Evolutionary conservation across 2,888 invertebrate genomes (phyloP).

Genomic region (Plebejus melissa): DNA sequence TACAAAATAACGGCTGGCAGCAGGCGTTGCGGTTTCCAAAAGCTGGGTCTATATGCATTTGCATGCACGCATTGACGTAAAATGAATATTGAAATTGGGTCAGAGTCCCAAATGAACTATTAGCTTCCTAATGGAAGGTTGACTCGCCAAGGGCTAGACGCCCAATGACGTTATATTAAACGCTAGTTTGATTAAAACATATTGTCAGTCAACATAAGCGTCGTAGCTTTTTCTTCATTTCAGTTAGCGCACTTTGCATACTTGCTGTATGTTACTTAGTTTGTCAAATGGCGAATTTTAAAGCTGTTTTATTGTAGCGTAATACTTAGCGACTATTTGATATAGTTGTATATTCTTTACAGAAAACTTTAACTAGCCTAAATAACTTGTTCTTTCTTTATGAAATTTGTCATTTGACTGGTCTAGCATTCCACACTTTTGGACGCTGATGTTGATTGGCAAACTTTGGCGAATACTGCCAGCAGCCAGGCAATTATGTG

Average conservation of each 20-base stretch:
- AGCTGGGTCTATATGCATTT: neutral
- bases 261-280: neutral
- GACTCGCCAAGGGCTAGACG: neutral
- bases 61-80: neutral
- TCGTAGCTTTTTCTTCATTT: neutral
- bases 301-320: neutral
- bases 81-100: neutral
- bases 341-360: neutral
- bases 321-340: neutral
- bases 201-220: neutral
- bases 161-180: neutral
- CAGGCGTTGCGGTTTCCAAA: neutral
- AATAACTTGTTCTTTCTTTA: neutral
- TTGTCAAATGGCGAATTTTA: neutral
- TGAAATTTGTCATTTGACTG: conserved; percentile 8
- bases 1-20: too few relatives aligned
- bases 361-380: neutral
- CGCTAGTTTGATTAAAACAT: neutral
- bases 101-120: neutral
- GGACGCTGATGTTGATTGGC: conserved; percentile 2
- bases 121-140: neutral
- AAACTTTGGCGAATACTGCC: neutral
- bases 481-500: neutral
- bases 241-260: conserved; percentile 1
- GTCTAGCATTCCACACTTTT: conserved; percentile 16